A percentile compares a stretch with the other conserved stretches of the same genome.
Evolutionary conservation across 2,888 invertebrate species (phyloP).

Genomic region (Malthinus flaveolus): DNA sequence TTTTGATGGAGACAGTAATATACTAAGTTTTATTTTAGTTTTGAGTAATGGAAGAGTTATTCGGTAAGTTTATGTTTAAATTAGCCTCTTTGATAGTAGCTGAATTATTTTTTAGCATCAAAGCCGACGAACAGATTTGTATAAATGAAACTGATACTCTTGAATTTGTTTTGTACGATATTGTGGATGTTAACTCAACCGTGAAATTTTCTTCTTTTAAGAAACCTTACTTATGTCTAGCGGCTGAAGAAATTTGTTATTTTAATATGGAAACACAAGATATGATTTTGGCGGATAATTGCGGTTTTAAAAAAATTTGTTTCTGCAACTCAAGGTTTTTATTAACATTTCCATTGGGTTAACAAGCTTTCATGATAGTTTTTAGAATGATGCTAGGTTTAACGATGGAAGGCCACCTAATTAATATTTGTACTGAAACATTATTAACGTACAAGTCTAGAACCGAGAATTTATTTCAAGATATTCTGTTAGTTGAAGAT

Average conservation of each 20-base stretch:
- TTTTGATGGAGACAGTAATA: slow-evolving; percentile 11
- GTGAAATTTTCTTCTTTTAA: background rate
- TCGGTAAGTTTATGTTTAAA: slow-evolving; percentile 18
- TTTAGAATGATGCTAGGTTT: background rate
- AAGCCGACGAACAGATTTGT: background rate
- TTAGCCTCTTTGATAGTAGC: background rate
- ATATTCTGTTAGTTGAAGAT: background rate
- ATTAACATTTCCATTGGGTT: no score
- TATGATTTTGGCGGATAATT: background rate
- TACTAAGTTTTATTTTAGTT: slow-evolving; percentile 17
- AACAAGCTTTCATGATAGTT: background rate
- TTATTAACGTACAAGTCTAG: background rate
- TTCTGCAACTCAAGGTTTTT: background rate
- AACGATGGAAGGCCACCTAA: background rate
- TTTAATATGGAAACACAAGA: background rate
- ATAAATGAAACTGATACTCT: background rate
- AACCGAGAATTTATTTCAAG: background rate
- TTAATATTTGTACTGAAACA: background rate
- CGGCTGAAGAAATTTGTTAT: background rate
- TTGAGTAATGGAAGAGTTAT: slow-evolving; percentile 22
- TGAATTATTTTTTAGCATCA: background rate
- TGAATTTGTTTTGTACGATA: background rate
- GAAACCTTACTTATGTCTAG: background rate
- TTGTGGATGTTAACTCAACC: background rate
- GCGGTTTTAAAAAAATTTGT: background rate